Percentiles rank a stretch among this genome's conserved stretches.
Evolutionary conservation across 2,888 invertebrate genomes (phyloP).

Genomic region (Andrena camellia): DNA sequence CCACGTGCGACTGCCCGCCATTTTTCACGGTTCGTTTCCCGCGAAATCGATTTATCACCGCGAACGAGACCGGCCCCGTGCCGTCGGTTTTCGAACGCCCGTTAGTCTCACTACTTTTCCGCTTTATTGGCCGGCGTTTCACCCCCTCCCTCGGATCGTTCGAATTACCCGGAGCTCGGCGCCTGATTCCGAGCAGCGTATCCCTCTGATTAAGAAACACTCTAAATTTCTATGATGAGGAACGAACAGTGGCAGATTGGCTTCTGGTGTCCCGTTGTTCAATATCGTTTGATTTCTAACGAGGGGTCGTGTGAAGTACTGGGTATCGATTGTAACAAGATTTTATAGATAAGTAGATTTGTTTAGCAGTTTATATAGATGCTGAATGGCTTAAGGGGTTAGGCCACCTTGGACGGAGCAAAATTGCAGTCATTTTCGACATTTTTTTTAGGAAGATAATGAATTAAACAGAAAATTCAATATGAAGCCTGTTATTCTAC

Average conservation of each 20-base stretch:
- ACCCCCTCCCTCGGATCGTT: constrained; percentile 31
- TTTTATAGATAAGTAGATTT: too few relatives aligned
- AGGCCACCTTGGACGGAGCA: too few relatives aligned
- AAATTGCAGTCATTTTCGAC: too few relatives aligned
- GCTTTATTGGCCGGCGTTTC: constrained; percentile 67
- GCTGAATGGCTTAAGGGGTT: too few relatives aligned
- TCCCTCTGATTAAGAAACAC: constrained; percentile 44
- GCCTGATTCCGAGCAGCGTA: constrained; percentile 56
- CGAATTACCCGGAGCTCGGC: constrained; percentile 55
- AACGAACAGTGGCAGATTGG: neutral
- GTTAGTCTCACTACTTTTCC: constrained; percentile 67
- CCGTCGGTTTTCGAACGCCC: constrained; percentile 60
- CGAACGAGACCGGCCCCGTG: constrained; percentile 55
- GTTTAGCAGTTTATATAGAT: too few relatives aligned
- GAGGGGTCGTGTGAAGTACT: too few relatives aligned
- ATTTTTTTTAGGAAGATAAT: too few relatives aligned
- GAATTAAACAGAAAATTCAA: too few relatives aligned
- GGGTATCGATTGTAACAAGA: too few relatives aligned
- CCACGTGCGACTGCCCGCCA: constrained; percentile 75
- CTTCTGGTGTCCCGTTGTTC: neutral
- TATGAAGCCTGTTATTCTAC: too few relatives aligned
- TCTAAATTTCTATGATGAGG: neutral
- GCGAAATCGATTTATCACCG: constrained; percentile 74
- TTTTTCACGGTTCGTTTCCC: constrained; percentile 75
- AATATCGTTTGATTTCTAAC: too few relatives aligned